These are phyloP conservation scores for Ellobium chinense DNA, from an alignment of 2,888 invertebrate genomes.

Conservation along the genomic window DNA sequence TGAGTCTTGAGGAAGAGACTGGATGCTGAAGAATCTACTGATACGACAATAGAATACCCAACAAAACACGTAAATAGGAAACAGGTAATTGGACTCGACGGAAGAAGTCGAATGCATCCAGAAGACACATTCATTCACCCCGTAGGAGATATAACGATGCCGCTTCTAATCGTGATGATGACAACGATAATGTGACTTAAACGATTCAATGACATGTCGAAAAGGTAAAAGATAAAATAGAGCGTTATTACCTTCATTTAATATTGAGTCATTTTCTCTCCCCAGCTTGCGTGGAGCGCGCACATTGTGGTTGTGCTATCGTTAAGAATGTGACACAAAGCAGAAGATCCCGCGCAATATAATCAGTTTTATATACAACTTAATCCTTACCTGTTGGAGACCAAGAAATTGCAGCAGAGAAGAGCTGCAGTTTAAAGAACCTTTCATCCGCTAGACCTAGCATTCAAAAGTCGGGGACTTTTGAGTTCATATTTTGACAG, in stretches of 20 bases:
- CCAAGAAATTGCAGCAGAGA: no score
- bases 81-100: no score
- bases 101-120: not conserved
- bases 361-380: no score
- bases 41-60: no score
- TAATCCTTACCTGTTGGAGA: no score
- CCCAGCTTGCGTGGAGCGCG: not conserved
- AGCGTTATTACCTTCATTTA: not conserved
- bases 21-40: no score
- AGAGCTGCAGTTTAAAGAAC: not conserved
- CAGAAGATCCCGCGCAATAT: not conserved
- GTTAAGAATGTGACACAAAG: not conserved
- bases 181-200: not conserved
- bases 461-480: slow-evolving; percentile 6
- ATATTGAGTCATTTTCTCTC: no score
- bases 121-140: not conserved
- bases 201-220: no score
- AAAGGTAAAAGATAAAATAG: not conserved
- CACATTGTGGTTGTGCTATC: not conserved
- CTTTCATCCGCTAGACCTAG: not conserved
- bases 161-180: no score
- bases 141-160: no score
- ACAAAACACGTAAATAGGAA: no score
- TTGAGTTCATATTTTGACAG: slow-evolving; percentile 3
- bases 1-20: no score